Percentiles rank a stretch among this genome's conserved stretches.
Conservation (phyloP, 2,113 vertebrate genomes). For the Struthio camelus region DNA sequence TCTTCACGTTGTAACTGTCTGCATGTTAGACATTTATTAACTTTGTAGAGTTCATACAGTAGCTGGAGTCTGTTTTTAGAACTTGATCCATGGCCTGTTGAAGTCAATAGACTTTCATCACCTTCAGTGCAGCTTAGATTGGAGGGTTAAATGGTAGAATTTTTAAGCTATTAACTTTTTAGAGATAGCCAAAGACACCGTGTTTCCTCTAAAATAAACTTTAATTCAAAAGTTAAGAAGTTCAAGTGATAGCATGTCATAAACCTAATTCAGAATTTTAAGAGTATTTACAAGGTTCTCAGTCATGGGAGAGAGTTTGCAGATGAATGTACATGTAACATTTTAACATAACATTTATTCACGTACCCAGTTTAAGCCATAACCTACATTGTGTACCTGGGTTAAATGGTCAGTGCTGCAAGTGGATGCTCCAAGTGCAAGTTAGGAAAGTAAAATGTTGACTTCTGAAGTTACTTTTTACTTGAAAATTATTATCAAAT, state of each 20-base stretch:
- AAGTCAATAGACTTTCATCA: slow-evolving; percentile 56
- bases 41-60: slow-evolving; percentile 42
- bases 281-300: neutral
- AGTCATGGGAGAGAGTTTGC: neutral
- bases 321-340: neutral
- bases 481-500: neutral
- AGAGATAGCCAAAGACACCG: neutral
- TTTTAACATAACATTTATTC: neutral
- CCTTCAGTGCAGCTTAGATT: neutral
- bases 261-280: neutral
- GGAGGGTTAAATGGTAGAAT: neutral
- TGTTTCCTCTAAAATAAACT: neutral
- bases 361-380: neutral
- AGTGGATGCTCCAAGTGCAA: neutral
- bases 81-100: slow-evolving; percentile 43
- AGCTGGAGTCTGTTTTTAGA: slow-evolving; percentile 28
- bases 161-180: slow-evolving; percentile 36
- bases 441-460: neutral
- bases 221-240: neutral
- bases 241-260: neutral
- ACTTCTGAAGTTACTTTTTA: neutral
- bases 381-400: neutral
- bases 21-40: slow-evolving; percentile 57
- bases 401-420: neutral
- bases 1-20: slow-evolving; percentile 2